Percentiles rank a stretch among this genome's conserved stretches.
Conservation (phyloP, 35 echinoderm and acorn worm species). For the Holothuria glaberrima region DNA sequence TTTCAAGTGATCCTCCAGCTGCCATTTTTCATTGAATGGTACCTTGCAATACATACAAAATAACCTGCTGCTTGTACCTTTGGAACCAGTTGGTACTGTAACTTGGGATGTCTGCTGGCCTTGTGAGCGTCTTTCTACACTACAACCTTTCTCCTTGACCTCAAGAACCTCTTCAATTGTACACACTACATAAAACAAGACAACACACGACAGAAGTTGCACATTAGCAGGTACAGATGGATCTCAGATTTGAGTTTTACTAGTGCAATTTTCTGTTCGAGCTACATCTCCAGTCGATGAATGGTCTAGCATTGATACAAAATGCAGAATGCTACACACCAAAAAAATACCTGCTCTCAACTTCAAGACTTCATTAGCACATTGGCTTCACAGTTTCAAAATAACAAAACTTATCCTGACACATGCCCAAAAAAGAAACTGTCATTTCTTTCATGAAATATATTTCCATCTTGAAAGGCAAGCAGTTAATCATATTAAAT, state of each 20-base stretch:
- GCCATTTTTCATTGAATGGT: conserved; percentile 6
- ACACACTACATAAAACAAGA: too few species aligned
- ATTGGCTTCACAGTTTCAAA: too few species aligned
- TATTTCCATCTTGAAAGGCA: too few species aligned
- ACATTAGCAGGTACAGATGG: not conserved
- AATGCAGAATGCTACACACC: too few species aligned
- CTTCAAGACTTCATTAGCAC: too few species aligned
- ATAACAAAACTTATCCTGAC: too few species aligned
- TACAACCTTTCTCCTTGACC: not conserved
- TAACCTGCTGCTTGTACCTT: not conserved
- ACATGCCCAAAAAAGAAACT: too few species aligned
- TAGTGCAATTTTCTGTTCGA: not conserved
- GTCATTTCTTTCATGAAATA: too few species aligned
- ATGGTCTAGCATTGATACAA: too few species aligned
- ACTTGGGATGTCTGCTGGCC: not conserved
- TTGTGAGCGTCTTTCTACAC: not conserved
- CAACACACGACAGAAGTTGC: not conserved
- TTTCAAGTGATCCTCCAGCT: conserved; percentile 8
- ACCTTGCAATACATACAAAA: not conserved
- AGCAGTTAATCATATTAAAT: too few species aligned
- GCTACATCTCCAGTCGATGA: too few species aligned
- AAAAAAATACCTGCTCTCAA: too few species aligned
- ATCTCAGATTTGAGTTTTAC: not conserved
- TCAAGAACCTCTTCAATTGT: conserved; percentile 43
- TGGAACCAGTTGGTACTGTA: not conserved